phyloP scores from a whole-genome alignment of 2,888 invertebrate species.

The Rhingia rostrata region DNA sequence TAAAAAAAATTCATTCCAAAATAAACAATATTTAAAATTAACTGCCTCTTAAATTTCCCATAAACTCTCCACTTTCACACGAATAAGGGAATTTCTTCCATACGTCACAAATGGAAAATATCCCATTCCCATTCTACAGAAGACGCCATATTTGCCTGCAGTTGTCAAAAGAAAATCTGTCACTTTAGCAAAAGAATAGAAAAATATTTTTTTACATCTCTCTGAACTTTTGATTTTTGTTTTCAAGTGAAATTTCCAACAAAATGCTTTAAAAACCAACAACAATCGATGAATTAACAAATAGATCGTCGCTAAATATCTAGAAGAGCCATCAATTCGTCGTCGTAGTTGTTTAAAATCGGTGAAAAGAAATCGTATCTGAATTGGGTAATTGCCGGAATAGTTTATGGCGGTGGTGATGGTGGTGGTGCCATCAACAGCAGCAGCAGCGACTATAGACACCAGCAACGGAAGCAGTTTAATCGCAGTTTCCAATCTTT shows the following conservation, averaged over 20 bases:
- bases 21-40: constrained; percentile 14
- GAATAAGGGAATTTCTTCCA: constrained; percentile 24
- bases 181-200: constrained; percentile 61
- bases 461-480: constrained; percentile 44
- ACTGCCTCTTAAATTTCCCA: constrained; percentile 9
- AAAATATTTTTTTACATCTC: constrained; percentile 58
- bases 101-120: constrained; percentile 62
- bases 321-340: constrained; percentile 6
- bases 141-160: constrained; percentile 69
- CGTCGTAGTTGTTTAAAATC: constrained; percentile 21
- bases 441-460: constrained; percentile 48
- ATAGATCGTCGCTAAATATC: background rate
- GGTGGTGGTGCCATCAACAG: constrained; percentile 65
- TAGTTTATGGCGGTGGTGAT: constrained; percentile 72
- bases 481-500: constrained; percentile 60
- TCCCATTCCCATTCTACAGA: constrained; percentile 46
- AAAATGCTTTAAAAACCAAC: constrained; percentile 41
- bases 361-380: constrained; percentile 52
- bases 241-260: constrained; percentile 32
- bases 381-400: constrained; percentile 72
- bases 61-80: constrained; percentile 51
- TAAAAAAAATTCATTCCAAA: background rate
- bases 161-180: constrained; percentile 72
- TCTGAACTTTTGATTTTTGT: constrained; percentile 41
- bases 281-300: constrained; percentile 2